Percentiles rank a stretch among this genome's conserved stretches.
phyloP scores from a whole-genome alignment of 2,888 invertebrate species.

The Euplagia quadripunctaria region DNA sequence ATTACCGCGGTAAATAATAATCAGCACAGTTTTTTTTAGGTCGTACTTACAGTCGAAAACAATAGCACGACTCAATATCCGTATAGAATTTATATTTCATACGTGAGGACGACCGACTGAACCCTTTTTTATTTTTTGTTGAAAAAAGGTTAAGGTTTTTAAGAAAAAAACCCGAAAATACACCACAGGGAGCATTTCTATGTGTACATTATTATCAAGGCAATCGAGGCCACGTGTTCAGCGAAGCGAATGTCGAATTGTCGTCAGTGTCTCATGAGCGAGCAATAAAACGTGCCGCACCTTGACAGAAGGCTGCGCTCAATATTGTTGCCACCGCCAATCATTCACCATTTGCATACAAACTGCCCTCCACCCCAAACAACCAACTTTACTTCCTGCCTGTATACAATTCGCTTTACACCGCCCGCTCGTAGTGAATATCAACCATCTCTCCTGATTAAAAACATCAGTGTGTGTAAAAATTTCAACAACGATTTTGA shows the following conservation, averaged over 20 bases:
- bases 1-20: too few relatives aligned
- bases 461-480: constrained; percentile 38
- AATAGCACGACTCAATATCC: not conserved
- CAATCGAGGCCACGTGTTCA: constrained; percentile 38
- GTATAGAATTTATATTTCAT: not conserved
- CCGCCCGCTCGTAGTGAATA: constrained; percentile 41
- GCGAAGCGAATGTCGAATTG: constrained; percentile 25
- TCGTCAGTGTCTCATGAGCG: constrained; percentile 29
- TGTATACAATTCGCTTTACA: constrained; percentile 40
- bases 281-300: constrained; percentile 44
- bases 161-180: not conserved
- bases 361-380: constrained; percentile 58
- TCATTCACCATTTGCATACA: constrained; percentile 72
- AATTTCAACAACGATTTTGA: constrained; percentile 26
- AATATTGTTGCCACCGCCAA: constrained; percentile 52
- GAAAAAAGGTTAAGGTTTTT: not conserved
- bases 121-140: not conserved
- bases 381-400: constrained; percentile 11
- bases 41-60: not conserved
- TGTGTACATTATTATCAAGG: constrained; percentile 27
- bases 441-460: constrained; percentile 42
- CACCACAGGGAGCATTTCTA: not conserved
- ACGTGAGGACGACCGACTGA: not conserved
- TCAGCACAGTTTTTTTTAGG: too few relatives aligned
- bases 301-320: constrained; percentile 45